Conservation (phyloP, 2,797 vertebrate species). For the Benthosema pterotum region DNA sequence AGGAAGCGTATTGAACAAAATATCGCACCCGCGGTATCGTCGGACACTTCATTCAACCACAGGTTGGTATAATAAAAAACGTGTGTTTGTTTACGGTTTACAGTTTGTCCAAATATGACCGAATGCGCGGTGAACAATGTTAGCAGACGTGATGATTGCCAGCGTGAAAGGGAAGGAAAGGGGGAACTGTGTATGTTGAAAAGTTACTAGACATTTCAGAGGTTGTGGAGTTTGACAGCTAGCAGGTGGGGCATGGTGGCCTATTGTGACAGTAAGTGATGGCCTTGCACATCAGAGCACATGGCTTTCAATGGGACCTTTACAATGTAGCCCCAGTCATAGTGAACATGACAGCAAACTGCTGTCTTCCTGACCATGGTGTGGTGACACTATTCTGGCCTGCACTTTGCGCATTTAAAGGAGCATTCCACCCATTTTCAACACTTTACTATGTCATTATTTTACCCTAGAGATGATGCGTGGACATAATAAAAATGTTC, state of each 20-base stretch:
- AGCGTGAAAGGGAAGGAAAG: accelerated
- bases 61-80: constrained; percentile 20
- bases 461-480: too few relatives aligned
- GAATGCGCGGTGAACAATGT: too few relatives aligned
- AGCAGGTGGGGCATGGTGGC: constrained; percentile 51
- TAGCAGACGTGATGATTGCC: too few relatives aligned
- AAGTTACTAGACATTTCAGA: constrained; percentile 20
- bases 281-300: constrained; percentile 19
- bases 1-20: constrained; percentile 50
- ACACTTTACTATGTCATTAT: too few relatives aligned
- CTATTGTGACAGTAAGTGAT: constrained; percentile 12
- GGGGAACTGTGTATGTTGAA: constrained; percentile 13
- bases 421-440: too few relatives aligned
- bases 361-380: too few relatives aligned
- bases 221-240: constrained; percentile 44
- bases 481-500: too few relatives aligned
- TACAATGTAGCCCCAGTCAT: not conserved
- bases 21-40: not conserved
- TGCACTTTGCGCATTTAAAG: too few relatives aligned
- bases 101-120: too few relatives aligned
- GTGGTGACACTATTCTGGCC: too few relatives aligned
- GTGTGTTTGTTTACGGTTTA: too few relatives aligned
- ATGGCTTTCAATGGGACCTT: constrained; percentile 14
- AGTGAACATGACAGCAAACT: too few relatives aligned
- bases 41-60: not conserved